Conservation (phyloP, 2,797 vertebrate species). For the Bryconaethiops microstoma region DNA sequence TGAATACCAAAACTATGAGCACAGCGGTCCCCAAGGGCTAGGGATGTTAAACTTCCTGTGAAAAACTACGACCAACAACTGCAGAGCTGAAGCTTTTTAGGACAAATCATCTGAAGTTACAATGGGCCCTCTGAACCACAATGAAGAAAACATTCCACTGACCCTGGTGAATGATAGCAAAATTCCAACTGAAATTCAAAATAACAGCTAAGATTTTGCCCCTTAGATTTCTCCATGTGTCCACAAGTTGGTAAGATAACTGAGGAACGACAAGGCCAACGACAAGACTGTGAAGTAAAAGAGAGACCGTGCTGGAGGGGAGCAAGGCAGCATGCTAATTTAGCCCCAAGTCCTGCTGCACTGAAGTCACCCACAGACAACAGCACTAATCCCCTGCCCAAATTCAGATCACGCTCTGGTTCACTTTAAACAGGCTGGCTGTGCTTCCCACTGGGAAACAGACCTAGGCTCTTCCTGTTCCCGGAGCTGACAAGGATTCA, state of each 20-base stretch:
- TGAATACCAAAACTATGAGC: slow-evolving; percentile 72
- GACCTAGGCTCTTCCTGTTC: slow-evolving; percentile 42
- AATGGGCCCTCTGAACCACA: not conserved
- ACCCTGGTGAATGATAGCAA: not conserved
- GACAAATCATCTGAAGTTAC: slow-evolving; percentile 22
- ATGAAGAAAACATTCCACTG: not conserved
- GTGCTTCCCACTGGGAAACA: slow-evolving; percentile 61
- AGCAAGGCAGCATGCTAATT: slow-evolving; percentile 34
- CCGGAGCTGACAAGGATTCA: slow-evolving; percentile 48
- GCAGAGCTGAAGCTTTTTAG: slow-evolving; percentile 2
- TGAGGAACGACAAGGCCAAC: slow-evolving; percentile 63
- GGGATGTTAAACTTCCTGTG: slow-evolving; percentile 35
- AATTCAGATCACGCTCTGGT: slow-evolving; percentile 72
- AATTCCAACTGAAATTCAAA: not conserved
- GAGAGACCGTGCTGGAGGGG: slow-evolving; percentile 55
- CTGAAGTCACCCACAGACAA: slow-evolving; percentile 62
- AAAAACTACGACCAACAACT: slow-evolving; percentile 35
- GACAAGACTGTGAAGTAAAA: slow-evolving; percentile 53
- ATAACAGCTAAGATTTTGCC: slow-evolving; percentile 31
- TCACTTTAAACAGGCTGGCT: slow-evolving; percentile 66
- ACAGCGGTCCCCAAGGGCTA: slow-evolving; percentile 60
- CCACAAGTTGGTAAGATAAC: slow-evolving; percentile 53
- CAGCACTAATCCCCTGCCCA: slow-evolving; percentile 70
- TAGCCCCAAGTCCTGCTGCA: slow-evolving; percentile 45
- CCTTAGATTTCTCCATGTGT: slow-evolving; percentile 8